A percentile compares a stretch with the other conserved stretches of the same genome.
phyloP scores from a whole-genome alignment of 2,888 invertebrate species.

The Sphinx pinastri region DNA sequence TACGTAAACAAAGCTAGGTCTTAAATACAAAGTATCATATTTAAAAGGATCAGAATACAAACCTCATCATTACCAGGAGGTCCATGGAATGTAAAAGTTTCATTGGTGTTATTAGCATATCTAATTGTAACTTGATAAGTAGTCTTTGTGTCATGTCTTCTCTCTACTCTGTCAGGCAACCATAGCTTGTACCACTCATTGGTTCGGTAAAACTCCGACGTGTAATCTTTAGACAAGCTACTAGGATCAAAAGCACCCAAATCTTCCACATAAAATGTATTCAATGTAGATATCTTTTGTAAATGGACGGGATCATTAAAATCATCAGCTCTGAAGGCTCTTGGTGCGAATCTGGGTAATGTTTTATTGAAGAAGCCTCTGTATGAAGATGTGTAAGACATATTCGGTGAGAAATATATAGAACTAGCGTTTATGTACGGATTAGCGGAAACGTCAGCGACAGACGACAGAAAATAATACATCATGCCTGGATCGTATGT shows the following conservation, averaged over 20 bases:
- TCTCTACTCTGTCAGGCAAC: conserved; percentile 93
- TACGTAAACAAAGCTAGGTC: no score
- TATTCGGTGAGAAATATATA: conserved; percentile 96
- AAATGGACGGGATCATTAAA: conserved; percentile 97
- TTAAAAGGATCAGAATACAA: no score
- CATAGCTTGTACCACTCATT: conserved; percentile 97
- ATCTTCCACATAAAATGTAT: conserved; percentile 94
- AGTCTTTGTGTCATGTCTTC: conserved; percentile 94
- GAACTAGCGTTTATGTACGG: conserved; percentile 96
- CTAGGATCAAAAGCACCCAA: conserved; percentile 92
- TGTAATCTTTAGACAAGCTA: conserved; percentile 93
- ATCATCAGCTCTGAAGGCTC: conserved; percentile 95
- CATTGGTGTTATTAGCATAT: conserved; percentile 97
- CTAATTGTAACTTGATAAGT: conserved; percentile 97
- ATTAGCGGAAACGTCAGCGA: conserved; percentile 97
- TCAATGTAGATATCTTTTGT: conserved; percentile 96
- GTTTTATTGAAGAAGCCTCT: conserved; percentile 98
- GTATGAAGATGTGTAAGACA: conserved; percentile 97
- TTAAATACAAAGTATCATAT: no score
- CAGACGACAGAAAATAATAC: conserved; percentile 97
- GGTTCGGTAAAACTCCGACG: conserved; percentile 93
- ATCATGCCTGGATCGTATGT: conserved; percentile 99
- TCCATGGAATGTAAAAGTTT: conserved; percentile 98
- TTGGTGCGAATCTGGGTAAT: conserved; percentile 95
- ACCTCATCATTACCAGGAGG: conserved; percentile 95